Evolutionary conservation across 2,113 vertebrate genomes (phyloP).

Genomic region (Nyctibius bracteatus): DNA sequence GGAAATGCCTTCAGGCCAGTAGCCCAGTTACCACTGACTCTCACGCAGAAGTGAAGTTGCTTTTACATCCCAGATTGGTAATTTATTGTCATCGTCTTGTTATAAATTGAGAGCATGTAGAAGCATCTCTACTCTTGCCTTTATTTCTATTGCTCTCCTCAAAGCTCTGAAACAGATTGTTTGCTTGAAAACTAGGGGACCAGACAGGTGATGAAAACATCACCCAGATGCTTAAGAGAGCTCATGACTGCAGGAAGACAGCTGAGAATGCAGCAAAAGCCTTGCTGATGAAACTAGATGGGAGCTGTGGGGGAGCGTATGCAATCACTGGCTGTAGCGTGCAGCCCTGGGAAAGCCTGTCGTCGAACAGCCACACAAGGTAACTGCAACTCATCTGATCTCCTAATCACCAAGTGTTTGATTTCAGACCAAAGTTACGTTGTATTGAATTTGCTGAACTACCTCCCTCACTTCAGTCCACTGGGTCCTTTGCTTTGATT

Average conservation of each 20-base stretch:
- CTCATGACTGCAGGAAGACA: slow-evolving; percentile 85
- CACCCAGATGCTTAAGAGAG: slow-evolving; percentile 83
- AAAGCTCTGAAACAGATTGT: slow-evolving; percentile 11
- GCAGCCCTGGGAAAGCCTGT: slow-evolving; percentile 88
- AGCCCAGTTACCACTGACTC: neutral
- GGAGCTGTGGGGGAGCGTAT: slow-evolving; percentile 83
- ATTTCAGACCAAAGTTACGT: neutral
- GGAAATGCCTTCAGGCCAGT: neutral
- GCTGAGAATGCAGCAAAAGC: slow-evolving; percentile 87
- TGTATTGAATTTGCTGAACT: neutral
- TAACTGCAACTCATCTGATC: slow-evolving; percentile 20
- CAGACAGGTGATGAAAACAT: slow-evolving; percentile 81
- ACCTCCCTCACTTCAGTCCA: neutral
- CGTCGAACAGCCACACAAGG: slow-evolving; percentile 90
- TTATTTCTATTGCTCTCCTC: neutral
- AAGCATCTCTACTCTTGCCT: neutral
- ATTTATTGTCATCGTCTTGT: neutral
- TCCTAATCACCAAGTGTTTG: neutral
- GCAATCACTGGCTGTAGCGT: slow-evolving; percentile 74
- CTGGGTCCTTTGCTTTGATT: neutral
- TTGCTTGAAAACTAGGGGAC: slow-evolving; percentile 74
- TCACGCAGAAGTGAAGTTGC: neutral
- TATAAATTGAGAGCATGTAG: neutral
- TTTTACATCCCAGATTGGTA: neutral
- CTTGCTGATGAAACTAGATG: slow-evolving; percentile 82